Evolutionary conservation across 2,797 vertebrate genomes (phyloP).

Genomic region (Vespertilio murinus): DNA sequence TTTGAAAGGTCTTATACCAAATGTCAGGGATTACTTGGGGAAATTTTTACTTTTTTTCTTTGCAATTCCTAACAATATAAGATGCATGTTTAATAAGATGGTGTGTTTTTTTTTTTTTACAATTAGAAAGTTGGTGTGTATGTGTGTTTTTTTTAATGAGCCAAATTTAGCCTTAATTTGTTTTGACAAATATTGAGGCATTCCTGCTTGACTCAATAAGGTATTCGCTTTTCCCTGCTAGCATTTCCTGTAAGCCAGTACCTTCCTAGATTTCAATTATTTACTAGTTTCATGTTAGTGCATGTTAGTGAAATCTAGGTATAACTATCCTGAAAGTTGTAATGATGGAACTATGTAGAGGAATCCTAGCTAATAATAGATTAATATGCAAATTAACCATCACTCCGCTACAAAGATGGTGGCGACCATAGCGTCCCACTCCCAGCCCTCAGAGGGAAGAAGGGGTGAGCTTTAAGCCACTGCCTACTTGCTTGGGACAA

Average conservation of each 20-base stretch:
- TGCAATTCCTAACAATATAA: neutral
- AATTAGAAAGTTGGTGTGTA: neutral
- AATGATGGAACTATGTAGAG: neutral
- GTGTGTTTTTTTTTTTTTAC: constrained; percentile 14
- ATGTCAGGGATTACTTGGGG: neutral
- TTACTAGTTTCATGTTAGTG: neutral
- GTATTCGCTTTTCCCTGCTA: neutral
- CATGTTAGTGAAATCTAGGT: constrained; percentile 21
- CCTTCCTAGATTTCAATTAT: neutral
- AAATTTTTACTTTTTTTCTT: constrained; percentile 11
- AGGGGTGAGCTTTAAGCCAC: no score
- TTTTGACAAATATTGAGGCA: neutral
- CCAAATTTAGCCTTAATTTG: neutral
- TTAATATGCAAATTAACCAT: no score
- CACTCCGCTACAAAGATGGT: no score
- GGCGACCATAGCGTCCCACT: no score
- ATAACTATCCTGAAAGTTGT: neutral
- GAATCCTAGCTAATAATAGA: no score
- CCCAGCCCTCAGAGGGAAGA: no score
- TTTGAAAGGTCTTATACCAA: neutral
- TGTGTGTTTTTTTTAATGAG: neutral
- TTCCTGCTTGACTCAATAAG: neutral
- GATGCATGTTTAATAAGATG: neutral
- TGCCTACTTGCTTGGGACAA: no score
- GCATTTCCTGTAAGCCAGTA: neutral